Percentiles rank a stretch among this genome's conserved stretches.
Conservation (phyloP, 2,797 vertebrate genomes). For the Epinephelus awoara region DNA sequence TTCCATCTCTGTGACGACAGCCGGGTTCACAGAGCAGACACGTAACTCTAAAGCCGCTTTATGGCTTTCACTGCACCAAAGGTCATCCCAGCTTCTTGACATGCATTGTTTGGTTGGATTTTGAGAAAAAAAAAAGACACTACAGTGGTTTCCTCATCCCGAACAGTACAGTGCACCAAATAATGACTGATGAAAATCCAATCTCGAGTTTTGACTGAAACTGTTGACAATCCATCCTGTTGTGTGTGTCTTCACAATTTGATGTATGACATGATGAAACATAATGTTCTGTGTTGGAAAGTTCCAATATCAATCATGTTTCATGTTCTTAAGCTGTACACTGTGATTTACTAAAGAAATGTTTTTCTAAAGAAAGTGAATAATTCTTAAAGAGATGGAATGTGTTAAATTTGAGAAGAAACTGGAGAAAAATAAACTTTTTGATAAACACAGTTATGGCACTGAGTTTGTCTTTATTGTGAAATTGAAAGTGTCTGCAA, state of each 20-base stretch:
- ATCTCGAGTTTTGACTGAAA: slow-evolving; percentile 48
- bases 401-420: slow-evolving; percentile 31
- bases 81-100: slow-evolving; percentile 71
- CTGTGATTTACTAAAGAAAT: slow-evolving; percentile 14
- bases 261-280: slow-evolving; percentile 49
- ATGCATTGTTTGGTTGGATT: slow-evolving; percentile 72
- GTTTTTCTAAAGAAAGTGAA: slow-evolving; percentile 6
- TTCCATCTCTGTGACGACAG: slow-evolving; percentile 82
- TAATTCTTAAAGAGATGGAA: slow-evolving; percentile 5
- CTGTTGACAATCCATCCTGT: slow-evolving; percentile 52
- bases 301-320: slow-evolving; percentile 30
- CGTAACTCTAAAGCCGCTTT: slow-evolving; percentile 71
- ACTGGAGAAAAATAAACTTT: slow-evolving; percentile 62
- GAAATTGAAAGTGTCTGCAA: background rate
- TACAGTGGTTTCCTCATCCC: slow-evolving; percentile 47
- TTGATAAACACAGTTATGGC: slow-evolving; percentile 2
- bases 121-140: slow-evolving; percentile 57
- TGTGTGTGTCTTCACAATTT: slow-evolving; percentile 48
- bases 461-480: slow-evolving; percentile 24
- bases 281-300: slow-evolving; percentile 45
- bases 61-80: slow-evolving; percentile 75
- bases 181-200: slow-evolving; percentile 59
- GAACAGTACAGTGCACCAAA: slow-evolving; percentile 48
- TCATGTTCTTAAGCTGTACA: slow-evolving; percentile 46
- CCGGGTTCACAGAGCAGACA: slow-evolving; percentile 81